Evolutionary conservation across 2,888 invertebrate species (phyloP).

Genomic region (Tenthredo livida): DNA sequence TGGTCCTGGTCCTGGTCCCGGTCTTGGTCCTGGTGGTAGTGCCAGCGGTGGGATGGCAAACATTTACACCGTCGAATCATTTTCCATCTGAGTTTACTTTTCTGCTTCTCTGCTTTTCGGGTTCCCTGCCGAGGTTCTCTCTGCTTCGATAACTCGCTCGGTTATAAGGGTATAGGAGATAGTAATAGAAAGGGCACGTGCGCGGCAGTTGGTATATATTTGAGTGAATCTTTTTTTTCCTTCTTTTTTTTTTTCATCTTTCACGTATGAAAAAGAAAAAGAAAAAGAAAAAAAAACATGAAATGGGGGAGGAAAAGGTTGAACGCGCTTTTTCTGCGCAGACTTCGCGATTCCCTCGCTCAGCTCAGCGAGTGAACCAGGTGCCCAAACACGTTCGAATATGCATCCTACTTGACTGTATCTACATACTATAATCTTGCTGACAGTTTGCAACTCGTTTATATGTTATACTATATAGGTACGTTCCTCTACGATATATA

Average conservation of each 20-base stretch:
- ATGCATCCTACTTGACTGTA: conserved; percentile 40
- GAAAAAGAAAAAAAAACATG: neutral
- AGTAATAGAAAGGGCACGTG: conserved; percentile 18
- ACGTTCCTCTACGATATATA: neutral
- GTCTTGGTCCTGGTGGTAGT: neutral
- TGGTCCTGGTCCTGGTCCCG: neutral
- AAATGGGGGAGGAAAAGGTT: neutral
- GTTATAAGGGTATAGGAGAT: neutral
- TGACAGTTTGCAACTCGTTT: conserved; percentile 29
- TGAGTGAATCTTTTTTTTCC: neutral
- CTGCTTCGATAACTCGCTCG: conserved; percentile 4
- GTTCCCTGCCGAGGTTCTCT: neutral
- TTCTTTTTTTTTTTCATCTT: neutral
- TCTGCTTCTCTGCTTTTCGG: conserved; percentile 63
- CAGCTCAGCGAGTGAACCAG: neutral
- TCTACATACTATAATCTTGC: conserved; percentile 37
- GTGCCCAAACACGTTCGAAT: conserved; percentile 34
- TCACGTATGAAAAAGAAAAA: neutral
- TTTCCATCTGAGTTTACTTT: conserved; percentile 69
- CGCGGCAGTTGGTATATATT: conserved; percentile 6
- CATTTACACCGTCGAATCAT: conserved; percentile 69
- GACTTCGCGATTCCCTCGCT: neutral
- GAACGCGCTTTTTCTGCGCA: neutral
- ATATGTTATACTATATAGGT: neutral
- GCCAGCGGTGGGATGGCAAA: conserved; percentile 61